Percentiles rank a stretch among this genome's conserved stretches.
phyloP scores from a whole-genome alignment of 30 jellyfish, hydroid and myxozoan species.

The Aurelia aurita complex sp. Pacific region DNA sequence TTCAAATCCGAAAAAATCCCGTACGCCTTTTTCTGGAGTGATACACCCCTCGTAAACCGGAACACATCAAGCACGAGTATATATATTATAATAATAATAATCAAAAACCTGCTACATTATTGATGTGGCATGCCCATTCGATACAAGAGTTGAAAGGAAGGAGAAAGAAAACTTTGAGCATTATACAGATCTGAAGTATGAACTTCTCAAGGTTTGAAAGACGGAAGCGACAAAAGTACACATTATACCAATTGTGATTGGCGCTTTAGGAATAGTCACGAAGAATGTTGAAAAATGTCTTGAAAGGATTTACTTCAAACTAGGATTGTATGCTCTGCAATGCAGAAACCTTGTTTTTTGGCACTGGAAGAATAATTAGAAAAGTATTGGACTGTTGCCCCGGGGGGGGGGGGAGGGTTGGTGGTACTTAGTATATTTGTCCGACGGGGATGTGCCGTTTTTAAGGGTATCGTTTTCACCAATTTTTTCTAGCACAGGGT shows the following conservation, averaged over 20 bases:
- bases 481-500: too few species aligned
- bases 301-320: constrained; percentile 55
- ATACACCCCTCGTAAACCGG: too few species aligned
- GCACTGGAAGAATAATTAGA: constrained; percentile 57
- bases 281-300: constrained; percentile 43
- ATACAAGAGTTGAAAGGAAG: constrained; percentile 48
- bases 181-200: constrained; percentile 35
- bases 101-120: constrained; percentile 29
- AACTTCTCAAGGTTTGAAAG: constrained; percentile 54
- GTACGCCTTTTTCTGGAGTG: too few species aligned
- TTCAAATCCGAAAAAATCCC: too few species aligned
- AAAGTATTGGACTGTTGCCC: constrained; percentile 35
- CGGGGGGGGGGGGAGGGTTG: too few species aligned
- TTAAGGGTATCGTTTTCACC: too few species aligned
- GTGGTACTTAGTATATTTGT: too few species aligned
- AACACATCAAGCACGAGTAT: too few species aligned
- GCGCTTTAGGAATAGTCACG: constrained; percentile 57
- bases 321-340: constrained; percentile 37
- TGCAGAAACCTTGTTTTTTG: constrained; percentile 53
- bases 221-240: constrained; percentile 44
- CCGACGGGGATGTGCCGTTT: too few species aligned
- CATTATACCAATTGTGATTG: constrained; percentile 49
- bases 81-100: too few species aligned
- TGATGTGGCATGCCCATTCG: constrained; percentile 48
- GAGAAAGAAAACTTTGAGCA: constrained; percentile 48